Base-by-base conservation (phyloP, 2,113 vertebrate genomes). In the Tetraodon nigroviridis region DNA sequence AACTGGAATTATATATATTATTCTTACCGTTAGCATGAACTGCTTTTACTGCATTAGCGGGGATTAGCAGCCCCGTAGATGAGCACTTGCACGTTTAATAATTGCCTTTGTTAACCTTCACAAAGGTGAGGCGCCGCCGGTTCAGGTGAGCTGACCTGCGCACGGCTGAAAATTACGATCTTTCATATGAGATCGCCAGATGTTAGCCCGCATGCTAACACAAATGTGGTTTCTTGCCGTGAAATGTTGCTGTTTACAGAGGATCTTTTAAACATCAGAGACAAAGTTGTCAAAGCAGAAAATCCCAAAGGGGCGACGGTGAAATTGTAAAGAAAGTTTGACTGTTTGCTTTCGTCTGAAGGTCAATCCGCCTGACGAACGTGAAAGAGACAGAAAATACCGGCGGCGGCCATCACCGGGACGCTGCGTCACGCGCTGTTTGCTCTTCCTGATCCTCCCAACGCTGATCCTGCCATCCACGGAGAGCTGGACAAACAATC, bases 91-190 rank as follows among this genome's bases (percentile, higher is more conserved):
- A 76, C 74, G 61, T 64, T 61, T 61, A 68, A 73, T 60, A 58
- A 78, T 81, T 74, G 63, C 64, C 71, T 50, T 4, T 2, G 60
- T 58, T 68, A 51, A 74, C 75, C 78, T 76, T 57, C 66, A 47
- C 27, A 11, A 22, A 42, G 73, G 59, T 57, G 29, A 32, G 29
- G 8, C 6, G 6, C 5, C 3, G 24, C 24, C 24, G 8, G 7
- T 18, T 14, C 57, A 71, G 71, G 66, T 67, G 69, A 58, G 12
- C 0, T 0, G 10, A 18, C 2, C 0, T 17, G 51, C 53, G 2
- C 20, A 22, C 21, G 67, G 64, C 47, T 0, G 19, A n/a, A 72
- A 76, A 76, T 76, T 47, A 37, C 52, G 73, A 78, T 32, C 29
- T 7, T 11, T 37, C 2, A 37, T 37, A 11, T 10, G 7, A 37